Conservation (phyloP, 2,888 invertebrate genomes). For the Drosophila planitibia region DNA sequence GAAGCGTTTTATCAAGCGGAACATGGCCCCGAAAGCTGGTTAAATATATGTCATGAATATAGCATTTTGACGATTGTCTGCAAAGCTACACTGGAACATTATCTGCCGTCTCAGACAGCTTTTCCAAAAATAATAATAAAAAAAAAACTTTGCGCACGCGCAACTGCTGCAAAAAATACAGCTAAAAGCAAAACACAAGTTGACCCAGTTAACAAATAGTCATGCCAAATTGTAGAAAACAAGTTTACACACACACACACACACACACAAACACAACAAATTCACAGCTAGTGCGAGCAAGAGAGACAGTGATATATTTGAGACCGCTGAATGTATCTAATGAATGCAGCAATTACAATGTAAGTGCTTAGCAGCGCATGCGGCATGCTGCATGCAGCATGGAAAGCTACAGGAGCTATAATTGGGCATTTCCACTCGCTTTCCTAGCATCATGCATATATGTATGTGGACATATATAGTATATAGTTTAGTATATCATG, state of each 20-base stretch:
- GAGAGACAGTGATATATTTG: slow-evolving; percentile 19
- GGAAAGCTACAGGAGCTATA: slow-evolving; percentile 42
- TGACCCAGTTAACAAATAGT: slow-evolving; percentile 74
- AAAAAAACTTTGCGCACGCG: slow-evolving; percentile 28
- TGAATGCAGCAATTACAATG: slow-evolving; percentile 61
- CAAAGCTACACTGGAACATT: neutral
- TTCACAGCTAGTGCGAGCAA: slow-evolving; percentile 5
- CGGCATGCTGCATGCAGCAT: slow-evolving; percentile 19
- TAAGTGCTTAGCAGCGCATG: slow-evolving; percentile 52
- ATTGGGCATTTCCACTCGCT: slow-evolving; percentile 33
- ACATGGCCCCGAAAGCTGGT: neutral
- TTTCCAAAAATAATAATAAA: slow-evolving; percentile 27
- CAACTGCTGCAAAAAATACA: slow-evolving; percentile 38
- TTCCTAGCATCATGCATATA: slow-evolving; percentile 4
- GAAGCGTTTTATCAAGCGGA: neutral
- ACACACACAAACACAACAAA: slow-evolving; percentile 15
- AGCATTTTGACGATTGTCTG: neutral
- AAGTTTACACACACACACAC: slow-evolving; percentile 53
- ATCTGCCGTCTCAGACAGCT: slow-evolving; percentile 1
- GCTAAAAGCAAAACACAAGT: slow-evolving; percentile 40
- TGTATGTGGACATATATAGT: neutral
- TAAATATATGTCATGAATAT: neutral
- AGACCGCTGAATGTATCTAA: slow-evolving; percentile 51
- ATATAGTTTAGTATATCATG: neutral
- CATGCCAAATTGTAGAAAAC: slow-evolving; percentile 70